phyloP scores from a whole-genome alignment of 1,140 invertebrate genomes.

The Drosophila nikananu region DNA sequence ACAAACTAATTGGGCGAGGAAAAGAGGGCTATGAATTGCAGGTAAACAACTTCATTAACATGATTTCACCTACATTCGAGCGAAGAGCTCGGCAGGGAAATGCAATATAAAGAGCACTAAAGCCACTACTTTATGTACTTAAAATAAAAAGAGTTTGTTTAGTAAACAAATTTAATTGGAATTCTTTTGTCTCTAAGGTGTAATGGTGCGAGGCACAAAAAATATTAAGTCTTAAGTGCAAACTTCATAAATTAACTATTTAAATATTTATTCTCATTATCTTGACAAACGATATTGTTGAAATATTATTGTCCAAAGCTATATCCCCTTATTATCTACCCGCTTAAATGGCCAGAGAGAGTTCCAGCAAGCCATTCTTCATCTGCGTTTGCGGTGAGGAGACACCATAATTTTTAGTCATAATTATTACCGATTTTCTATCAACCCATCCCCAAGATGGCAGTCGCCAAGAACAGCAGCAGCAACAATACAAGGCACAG shows the following conservation, averaged over 20 bases:
- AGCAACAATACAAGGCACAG: constrained; percentile 2
- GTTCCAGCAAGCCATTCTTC: constrained; percentile 29
- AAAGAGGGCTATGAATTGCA: constrained; percentile 65
- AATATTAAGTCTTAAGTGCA: too few relatives aligned
- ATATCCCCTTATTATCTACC: not conserved
- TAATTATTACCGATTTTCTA: constrained; percentile 61
- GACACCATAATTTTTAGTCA: constrained; percentile 47
- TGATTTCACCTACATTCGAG: constrained; percentile 67
- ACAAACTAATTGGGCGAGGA: constrained; percentile 69
- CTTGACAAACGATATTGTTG: too few relatives aligned
- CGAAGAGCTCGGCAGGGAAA: constrained; percentile 5
- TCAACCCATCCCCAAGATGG: constrained; percentile 42
- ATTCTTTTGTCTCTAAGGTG: not conserved
- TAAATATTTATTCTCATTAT: not conserved
- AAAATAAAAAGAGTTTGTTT: not conserved
- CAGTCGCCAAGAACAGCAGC: constrained; percentile 28
- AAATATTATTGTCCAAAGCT: not conserved
- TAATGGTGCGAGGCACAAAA: too few relatives aligned
- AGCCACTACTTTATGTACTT: not conserved
- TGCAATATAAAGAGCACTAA: not conserved
- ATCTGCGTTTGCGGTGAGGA: constrained; percentile 12
- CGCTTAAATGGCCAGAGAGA: constrained; percentile 1
- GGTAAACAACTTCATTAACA: constrained; percentile 76
- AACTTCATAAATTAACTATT: not conserved
- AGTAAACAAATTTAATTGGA: constrained; percentile 1